A percentile compares a stretch with the other conserved stretches of the same genome.
These are phyloP conservation scores for Pollenia angustigena DNA, from an alignment of 2,888 invertebrate species.

Conservation along the genomic window DNA sequence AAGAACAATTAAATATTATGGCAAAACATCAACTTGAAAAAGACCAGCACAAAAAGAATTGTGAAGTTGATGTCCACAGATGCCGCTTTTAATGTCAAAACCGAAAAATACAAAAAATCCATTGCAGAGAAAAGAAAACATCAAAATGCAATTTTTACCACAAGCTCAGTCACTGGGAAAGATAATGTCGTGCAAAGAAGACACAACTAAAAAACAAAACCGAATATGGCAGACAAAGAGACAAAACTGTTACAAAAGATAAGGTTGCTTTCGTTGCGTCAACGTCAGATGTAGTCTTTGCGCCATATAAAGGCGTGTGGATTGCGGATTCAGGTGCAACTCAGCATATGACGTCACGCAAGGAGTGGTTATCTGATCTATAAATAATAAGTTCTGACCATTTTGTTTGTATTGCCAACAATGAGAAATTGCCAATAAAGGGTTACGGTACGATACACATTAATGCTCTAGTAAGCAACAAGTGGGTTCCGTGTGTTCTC, in stretches of 20 bases:
- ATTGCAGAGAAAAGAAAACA: conserved; percentile 47
- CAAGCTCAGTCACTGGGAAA: conserved; percentile 53
- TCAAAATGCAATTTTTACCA: conserved; percentile 52
- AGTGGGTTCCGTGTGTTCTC: conserved; percentile 43
- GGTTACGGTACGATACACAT: conserved; percentile 56
- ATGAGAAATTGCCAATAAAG: conserved; percentile 47
- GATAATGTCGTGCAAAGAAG: conserved; percentile 62
- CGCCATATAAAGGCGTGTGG: conserved; percentile 42
- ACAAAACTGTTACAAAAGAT: too few relatives aligned
- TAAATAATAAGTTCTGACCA: conserved; percentile 32
- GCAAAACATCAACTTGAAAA: conserved; percentile 56
- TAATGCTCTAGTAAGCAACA: conserved; percentile 52
- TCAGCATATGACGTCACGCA: conserved; percentile 69
- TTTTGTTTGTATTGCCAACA: conserved; percentile 51
- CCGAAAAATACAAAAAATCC: conserved; percentile 36
- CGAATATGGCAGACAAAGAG: too few relatives aligned
- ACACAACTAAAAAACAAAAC: conserved; percentile 25
- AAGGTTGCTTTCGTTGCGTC: conserved; percentile 52
- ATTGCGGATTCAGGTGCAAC: conserved; percentile 62
- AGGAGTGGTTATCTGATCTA: conserved; percentile 38
- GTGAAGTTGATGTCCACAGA: conserved; percentile 18
- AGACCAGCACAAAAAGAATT: conserved; percentile 52
- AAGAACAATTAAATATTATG: conserved; percentile 65
- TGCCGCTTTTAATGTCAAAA: conserved; percentile 34
- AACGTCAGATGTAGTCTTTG: conserved; percentile 11